Evolutionary conservation across 64 coral and sea anemone genomes (phyloP), one percentile per base, ranked within the genome.

Genomic region (Hydrozoanthus tunicans): DNA sequence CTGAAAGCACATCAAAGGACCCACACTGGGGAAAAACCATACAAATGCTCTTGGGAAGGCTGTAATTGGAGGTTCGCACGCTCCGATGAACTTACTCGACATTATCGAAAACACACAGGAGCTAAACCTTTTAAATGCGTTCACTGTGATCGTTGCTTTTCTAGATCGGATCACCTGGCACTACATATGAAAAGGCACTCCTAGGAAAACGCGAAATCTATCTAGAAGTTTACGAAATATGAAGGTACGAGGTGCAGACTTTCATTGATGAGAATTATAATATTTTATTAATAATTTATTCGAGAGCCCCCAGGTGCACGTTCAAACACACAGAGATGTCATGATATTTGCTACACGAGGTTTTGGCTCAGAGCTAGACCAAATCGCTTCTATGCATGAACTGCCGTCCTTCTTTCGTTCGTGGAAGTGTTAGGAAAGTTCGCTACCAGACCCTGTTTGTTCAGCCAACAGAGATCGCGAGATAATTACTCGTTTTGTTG

Each of bases 21-120:
- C 27, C 97, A 99, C 52, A 99, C 97, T 27, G 97, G 97, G 13
- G 97, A 99, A 93, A 99, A 99, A 85, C 97, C 97, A 12, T 99
- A 99, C 67, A 91, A 93, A 85, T 99, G 97, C 68, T 94, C 94
- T 14, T 99, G 97, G 97, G 97, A 99, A 79, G 97, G 97, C 79
- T 99, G 97, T 78, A 95, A 99, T 79, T 99, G 97, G 97, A 82
- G 97, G 64, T 99, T 99, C 77, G 97, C 97, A 91, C 97, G 97
- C 62, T 99, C 97, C 0, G 97, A 99, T 80, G 97, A 98, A 92
- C 90, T 98, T 77, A 98, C 95, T 73, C 92, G 95, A 53, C 95
- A 98, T 94, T 98, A 92, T 76, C 83, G 95, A 80, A 98, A 98
- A 86, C 95, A 98, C 77, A 98, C 95, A 59, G 95, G 95, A 92